Conservation (phyloP, 2,888 invertebrate genomes). For the Agriopis marginaria region DNA sequence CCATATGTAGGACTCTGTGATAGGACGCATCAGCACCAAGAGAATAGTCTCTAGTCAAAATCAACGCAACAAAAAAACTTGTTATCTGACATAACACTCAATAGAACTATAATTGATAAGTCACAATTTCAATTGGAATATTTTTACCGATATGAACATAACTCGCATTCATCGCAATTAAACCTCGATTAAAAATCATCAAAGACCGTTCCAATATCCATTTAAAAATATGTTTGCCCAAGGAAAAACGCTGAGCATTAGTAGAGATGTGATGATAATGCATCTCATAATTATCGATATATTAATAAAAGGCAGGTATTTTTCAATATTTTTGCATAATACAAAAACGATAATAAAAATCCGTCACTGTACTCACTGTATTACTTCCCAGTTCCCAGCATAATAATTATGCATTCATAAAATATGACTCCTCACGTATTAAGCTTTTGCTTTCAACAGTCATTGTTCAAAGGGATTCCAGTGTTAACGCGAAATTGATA, state of each 20-base stretch:
- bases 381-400: no score
- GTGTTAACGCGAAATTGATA: no score
- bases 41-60: no score
- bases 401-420: no score
- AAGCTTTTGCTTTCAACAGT: no score
- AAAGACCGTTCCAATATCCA: conserved; percentile 30
- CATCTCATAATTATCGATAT: conserved; percentile 11
- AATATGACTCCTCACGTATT: no score
- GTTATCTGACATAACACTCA: neutral
- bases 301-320: neutral
- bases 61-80: neutral
- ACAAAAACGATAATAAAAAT: no score
- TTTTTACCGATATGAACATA: conserved; percentile 12
- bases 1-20: no score
- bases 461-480: no score
- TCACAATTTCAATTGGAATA: conserved; percentile 2
- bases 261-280: conserved; percentile 11
- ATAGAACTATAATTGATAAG: neutral
- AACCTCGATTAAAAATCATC: conserved; percentile 34
- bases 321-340: no score
- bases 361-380: no score
- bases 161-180: conserved; percentile 25
- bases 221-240: conserved; percentile 32
- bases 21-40: no score
- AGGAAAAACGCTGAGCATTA: conserved; percentile 29